Conservation (phyloP, 2,888 invertebrate genomes). For the Hirtodrosophila trivittata region DNA sequence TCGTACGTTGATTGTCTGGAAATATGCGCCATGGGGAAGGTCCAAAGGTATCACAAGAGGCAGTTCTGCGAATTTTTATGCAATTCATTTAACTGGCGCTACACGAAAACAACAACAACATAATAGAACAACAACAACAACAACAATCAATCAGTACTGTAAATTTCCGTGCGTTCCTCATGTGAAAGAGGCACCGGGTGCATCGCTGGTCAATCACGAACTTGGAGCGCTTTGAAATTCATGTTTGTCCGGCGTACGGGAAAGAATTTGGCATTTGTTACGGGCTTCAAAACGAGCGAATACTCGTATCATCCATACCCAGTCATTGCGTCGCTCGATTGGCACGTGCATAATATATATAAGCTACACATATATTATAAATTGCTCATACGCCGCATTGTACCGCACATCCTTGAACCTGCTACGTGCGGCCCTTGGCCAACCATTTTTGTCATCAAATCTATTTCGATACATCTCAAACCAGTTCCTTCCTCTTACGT, state of each 20-base stretch:
- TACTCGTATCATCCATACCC: not conserved
- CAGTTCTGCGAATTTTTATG: constrained; percentile 38
- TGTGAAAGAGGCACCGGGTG: constrained; percentile 48
- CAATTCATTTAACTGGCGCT: constrained; percentile 72
- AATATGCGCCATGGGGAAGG: constrained; percentile 39
- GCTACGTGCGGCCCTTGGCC: constrained; percentile 29
- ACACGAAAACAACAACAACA: constrained; percentile 14
- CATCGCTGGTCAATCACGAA: constrained; percentile 43
- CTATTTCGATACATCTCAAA: not conserved
- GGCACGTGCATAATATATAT: constrained; percentile 53
- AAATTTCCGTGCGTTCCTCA: constrained; percentile 49
- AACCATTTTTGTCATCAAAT: not conserved
- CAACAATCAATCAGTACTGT: constrained; percentile 48
- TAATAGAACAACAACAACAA: constrained; percentile 7
- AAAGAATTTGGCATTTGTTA: constrained; percentile 50
- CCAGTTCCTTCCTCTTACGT: constrained; percentile 40
- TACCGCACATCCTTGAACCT: constrained; percentile 56
- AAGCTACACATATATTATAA: no score
- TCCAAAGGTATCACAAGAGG: constrained; percentile 23
- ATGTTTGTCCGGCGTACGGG: constrained; percentile 24
- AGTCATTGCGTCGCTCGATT: constrained; percentile 17
- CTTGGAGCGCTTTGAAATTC: constrained; percentile 35
- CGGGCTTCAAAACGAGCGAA: not conserved
- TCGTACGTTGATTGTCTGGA: constrained; percentile 43
- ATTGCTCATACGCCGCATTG: constrained; percentile 41